Percentiles rank a stretch among this genome's conserved stretches.
phyloP scores from a whole-genome alignment of 2,888 invertebrate species.

The Trichogramma evanescens region DNA sequence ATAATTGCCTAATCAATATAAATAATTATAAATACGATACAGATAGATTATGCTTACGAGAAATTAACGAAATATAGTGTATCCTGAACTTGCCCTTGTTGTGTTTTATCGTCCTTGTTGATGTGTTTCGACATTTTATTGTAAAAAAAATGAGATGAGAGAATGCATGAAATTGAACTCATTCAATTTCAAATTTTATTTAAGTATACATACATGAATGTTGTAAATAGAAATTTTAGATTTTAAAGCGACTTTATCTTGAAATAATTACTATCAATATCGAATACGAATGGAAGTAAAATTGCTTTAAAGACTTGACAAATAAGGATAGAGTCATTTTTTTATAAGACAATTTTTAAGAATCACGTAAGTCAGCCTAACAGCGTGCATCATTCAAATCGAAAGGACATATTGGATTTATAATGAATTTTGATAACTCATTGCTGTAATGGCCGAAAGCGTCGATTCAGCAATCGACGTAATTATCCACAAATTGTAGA shows the following conservation, averaged over 20 bases:
- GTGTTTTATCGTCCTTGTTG: conserved; percentile 35
- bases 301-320: conserved; percentile 11
- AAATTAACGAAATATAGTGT: conserved; percentile 17
- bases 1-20: background rate
- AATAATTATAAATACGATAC: background rate
- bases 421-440: no score
- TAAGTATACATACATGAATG: conserved; percentile 2
- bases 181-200: no score
- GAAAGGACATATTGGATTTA: no score
- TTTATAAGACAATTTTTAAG: conserved; percentile 16
- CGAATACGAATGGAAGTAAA: conserved; percentile 14
- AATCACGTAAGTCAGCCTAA: conserved; percentile 16
- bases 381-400: background rate
- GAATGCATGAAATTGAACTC: background rate
- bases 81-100: conserved; percentile 41
- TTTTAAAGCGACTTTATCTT: conserved; percentile 3
- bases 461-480: no score
- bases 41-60: no score
- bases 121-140: conserved; percentile 44
- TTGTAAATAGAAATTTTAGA: conserved; percentile 19
- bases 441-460: no score
- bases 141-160: conserved; percentile 21
- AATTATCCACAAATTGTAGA: no score
- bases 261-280: no score
- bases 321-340: conserved; percentile 9